These are phyloP conservation scores for Dromiciops gliroides DNA, from an alignment of 2,113 vertebrate genomes.

Conservation along the genomic window DNA sequence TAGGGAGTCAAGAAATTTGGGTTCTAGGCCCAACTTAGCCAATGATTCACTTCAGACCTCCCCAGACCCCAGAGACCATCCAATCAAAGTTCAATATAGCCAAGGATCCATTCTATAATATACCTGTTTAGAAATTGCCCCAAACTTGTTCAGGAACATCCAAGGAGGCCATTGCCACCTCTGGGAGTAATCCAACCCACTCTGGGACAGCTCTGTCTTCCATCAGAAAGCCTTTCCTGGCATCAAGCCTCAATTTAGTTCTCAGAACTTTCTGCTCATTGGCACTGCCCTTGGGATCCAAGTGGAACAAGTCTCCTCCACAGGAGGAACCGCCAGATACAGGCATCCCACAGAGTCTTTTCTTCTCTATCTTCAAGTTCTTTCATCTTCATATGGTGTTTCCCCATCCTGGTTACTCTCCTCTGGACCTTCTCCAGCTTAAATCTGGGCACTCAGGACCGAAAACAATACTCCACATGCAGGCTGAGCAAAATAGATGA, in stretches of 20 bases:
- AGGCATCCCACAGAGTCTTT: neutral
- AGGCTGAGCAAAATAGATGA: neutral
- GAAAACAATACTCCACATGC: neutral
- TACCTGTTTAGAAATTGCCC: neutral
- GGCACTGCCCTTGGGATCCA: neutral
- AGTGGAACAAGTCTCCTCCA: neutral
- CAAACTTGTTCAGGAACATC: neutral
- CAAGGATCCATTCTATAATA: neutral
- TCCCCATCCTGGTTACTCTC: neutral
- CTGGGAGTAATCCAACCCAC: neutral
- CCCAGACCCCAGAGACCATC: neutral
- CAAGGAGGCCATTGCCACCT: neutral
- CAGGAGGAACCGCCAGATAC: neutral
- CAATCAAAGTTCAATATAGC: neutral
- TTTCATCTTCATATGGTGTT: neutral
- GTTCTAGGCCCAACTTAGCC: neutral
- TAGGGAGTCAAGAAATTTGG: neutral
- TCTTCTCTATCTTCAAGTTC: neutral
- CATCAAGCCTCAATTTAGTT: neutral
- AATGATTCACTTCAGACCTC: neutral
- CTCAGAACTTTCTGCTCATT: neutral
- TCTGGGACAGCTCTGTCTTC: neutral
- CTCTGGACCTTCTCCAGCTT: neutral
- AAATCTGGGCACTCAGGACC: neutral
- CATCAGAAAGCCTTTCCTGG: neutral